Conservation (phyloP, 2,797 vertebrate species). For the Falco naumanni region DNA sequence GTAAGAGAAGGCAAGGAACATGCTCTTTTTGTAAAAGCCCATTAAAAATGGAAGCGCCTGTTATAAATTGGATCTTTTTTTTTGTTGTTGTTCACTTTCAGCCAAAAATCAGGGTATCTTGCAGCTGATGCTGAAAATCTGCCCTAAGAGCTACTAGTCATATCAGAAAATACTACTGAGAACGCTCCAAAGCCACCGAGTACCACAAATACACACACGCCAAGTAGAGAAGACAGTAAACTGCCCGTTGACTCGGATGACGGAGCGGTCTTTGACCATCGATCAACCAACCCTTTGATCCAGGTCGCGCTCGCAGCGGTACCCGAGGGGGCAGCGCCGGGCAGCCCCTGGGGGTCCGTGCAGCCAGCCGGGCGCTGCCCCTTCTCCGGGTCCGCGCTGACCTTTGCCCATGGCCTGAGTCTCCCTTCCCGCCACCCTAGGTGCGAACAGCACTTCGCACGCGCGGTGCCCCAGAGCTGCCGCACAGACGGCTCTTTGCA, state of each 20-base stretch:
- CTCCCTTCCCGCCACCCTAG: background rate
- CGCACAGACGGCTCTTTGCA: background rate
- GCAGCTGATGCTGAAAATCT: background rate
- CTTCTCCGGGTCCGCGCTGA: background rate
- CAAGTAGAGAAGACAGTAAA: background rate
- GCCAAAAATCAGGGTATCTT: background rate
- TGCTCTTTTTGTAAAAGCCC: background rate
- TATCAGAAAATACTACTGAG: background rate
- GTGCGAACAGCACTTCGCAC: background rate
- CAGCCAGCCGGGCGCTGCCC: background rate
- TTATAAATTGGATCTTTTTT: background rate
- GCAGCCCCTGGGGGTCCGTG: fast-evolving
- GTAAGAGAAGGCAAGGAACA: background rate
- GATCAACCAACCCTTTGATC: background rate
- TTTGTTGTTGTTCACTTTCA: background rate
- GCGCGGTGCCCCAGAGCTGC: background rate
- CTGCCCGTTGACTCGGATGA: background rate
- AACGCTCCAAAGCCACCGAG: background rate
- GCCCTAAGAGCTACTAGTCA: background rate
- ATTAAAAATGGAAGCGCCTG: background rate
- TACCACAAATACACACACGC: background rate
- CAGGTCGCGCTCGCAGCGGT: background rate
- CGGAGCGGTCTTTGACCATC: background rate
- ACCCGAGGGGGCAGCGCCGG: background rate
- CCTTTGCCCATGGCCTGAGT: background rate